Evolutionary conservation across 64 coral and sea anemone genomes (phyloP).

Genomic region (Dendronephthya gigantea): DNA sequence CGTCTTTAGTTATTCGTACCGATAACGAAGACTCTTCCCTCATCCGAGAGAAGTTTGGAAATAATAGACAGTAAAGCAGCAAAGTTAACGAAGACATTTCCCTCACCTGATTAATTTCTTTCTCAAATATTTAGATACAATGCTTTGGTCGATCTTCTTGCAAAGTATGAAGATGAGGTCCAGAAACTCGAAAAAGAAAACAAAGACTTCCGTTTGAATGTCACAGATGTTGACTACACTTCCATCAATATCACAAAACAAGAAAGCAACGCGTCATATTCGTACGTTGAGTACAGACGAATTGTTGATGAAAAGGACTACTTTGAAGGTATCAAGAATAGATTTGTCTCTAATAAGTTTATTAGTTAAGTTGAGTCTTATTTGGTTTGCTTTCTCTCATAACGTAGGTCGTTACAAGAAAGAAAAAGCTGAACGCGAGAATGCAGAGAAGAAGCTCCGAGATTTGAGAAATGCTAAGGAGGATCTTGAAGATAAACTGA

Average conservation of each 20-base stretch:
- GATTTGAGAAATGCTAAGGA: not conserved
- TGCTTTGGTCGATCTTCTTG: not conserved
- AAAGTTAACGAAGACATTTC: too few species aligned
- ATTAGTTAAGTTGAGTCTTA: too few species aligned
- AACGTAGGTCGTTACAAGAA: not conserved
- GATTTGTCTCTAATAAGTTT: too few species aligned
- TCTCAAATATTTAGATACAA: not conserved
- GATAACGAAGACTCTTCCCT: too few species aligned
- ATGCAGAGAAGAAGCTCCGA: not conserved
- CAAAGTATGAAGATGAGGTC: not conserved
- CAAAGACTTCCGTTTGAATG: not conserved
- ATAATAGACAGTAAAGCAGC: too few species aligned
- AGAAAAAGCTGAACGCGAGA: not conserved
- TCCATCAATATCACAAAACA: not conserved
- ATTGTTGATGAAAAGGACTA: not conserved
- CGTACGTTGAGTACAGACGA: not conserved
- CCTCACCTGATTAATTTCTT: too few species aligned
- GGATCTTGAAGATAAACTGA: not conserved
- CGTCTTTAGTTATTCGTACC: too few species aligned
- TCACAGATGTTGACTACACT: not conserved
- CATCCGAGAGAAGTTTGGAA: too few species aligned
- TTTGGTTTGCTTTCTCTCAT: too few species aligned
- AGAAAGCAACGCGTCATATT: not conserved
- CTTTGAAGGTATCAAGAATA: not conserved
- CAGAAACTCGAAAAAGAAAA: not conserved